Percentiles rank a stretch among this genome's conserved stretches.
Conservation (phyloP, 1,140 invertebrate genomes). For the Penaeus vannamei region DNA sequence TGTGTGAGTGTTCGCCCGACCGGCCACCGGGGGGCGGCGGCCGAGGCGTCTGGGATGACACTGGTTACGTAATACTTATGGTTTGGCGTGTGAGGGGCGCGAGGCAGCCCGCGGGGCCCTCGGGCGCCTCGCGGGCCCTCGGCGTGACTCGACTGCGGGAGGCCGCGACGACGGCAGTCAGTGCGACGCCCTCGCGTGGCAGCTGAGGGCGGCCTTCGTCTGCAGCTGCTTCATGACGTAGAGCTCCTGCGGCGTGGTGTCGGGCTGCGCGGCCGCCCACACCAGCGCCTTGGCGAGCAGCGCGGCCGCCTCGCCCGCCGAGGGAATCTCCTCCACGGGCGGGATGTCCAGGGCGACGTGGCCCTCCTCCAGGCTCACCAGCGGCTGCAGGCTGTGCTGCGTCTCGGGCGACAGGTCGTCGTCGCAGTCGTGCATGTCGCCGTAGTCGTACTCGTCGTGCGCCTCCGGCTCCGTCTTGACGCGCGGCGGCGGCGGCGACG, state of each 20-base stretch:
- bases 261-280: slow-evolving; percentile 56
- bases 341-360: slow-evolving; percentile 38
- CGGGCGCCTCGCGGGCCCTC: too few species aligned
- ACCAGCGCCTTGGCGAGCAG: slow-evolving; percentile 50
- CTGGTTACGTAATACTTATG: too few species aligned
- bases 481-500: neutral
- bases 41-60: too few species aligned
- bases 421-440: neutral
- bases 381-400: slow-evolving; percentile 29
- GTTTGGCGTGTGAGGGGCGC: too few species aligned
- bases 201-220: slow-evolving; percentile 46
- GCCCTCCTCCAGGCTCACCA: slow-evolving; percentile 50
- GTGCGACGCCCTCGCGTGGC: slow-evolving; percentile 10
- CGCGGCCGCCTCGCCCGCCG: slow-evolving; percentile 45
- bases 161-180: neutral
- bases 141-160: too few species aligned
- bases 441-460: neutral
- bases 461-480: neutral
- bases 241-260: slow-evolving; percentile 53
- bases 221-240: slow-evolving; percentile 55
- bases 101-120: too few species aligned
- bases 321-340: slow-evolving; percentile 52
- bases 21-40: too few species aligned
- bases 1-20: too few species aligned
- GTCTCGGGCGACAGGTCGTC: neutral